A percentile compares a stretch with the other conserved stretches of the same genome.
These are phyloP conservation scores for Monarcha castaneiventris DNA, from an alignment of 2,113 vertebrate species.

Conservation along the genomic window DNA sequence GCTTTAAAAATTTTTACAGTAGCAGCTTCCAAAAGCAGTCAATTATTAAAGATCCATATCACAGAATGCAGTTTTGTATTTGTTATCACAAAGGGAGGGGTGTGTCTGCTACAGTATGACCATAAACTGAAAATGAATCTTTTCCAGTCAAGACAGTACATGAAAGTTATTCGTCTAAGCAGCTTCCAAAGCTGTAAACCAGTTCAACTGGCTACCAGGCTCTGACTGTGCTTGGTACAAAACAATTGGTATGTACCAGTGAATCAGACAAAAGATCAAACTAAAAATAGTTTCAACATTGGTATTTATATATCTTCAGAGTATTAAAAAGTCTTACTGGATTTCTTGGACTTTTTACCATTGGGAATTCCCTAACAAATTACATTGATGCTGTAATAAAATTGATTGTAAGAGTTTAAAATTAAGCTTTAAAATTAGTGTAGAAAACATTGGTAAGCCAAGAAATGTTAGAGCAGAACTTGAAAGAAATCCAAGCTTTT, in stretches of 20 bases:
- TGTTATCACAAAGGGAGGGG: constrained; percentile 11
- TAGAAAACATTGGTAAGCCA: constrained; percentile 11
- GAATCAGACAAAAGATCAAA: constrained; percentile 36
- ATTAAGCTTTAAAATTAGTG: not conserved
- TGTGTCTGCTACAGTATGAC: constrained; percentile 8
- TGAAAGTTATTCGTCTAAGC: not conserved
- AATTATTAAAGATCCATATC: not conserved
- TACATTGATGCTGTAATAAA: not conserved
- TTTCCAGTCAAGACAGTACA: constrained; percentile 57
- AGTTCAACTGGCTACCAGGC: constrained; percentile 48
- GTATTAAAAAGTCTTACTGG: not conserved
- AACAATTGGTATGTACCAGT: not conserved
- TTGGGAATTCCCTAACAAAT: constrained; percentile 5
- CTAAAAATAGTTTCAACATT: constrained; percentile 16
- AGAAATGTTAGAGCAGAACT: not conserved
- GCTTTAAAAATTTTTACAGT: not conserved
- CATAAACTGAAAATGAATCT: constrained; percentile 28
- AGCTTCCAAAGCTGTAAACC: constrained; percentile 52
- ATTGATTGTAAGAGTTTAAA: constrained; percentile 6
- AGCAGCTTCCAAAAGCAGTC: not conserved
- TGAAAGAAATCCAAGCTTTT: constrained; percentile 28
- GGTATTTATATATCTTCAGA: constrained; percentile 21
- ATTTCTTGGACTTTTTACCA: not conserved
- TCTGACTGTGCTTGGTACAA: not conserved
- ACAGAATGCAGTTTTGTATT: not conserved